Base-by-base conservation (phyloP, 1,140 invertebrate species). In the Lepidurus apus region DNA sequence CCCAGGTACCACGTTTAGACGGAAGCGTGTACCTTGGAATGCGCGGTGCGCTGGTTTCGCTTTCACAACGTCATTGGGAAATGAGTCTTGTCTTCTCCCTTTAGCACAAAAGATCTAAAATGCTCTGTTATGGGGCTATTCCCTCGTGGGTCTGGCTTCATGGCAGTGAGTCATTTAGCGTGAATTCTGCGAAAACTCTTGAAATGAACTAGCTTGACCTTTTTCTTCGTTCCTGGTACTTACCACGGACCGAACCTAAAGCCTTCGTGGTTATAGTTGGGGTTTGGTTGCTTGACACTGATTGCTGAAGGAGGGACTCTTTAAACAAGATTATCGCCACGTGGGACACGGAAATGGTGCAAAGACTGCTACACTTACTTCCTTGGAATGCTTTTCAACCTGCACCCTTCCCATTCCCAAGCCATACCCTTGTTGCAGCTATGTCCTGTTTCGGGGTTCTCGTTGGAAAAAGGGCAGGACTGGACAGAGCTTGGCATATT, bases 221-320 rank as follows among this genome's bases (percentile, higher is more conserved):
- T 65, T 65, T 17, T 11, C 17, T 65, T 65, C 17, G n/a, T 34
- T 34, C 34, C 1, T 13, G 21, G 8, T 65, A 21, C 21, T 65
- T 65, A 13, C 13, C 21, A 7, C 17, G 53, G 21, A 65, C 53
- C 21, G 53, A 65, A 65, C 53, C 21, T 65, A 21, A 65, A n/a
- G 53, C 9, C 53, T 21, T n/a, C 53, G 53, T 65, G 53, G 53
- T 65, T 65, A 65, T 65, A 65, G 17, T 65, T 65, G n/a, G 53
- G 21, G 53, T 6, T 21, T 13, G 13, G n/a, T 65, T 17, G 53
- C 53, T 21, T 7, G 53, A 34, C 34, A 4, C 3, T 34, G 34
- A 34, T 34, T 65, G 17, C 53, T 17, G 13, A 13, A 65, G 53
- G 21, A 65, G 8, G 53, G 53, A 65, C 3, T 17, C 53, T n/a